Percentiles rank a stretch among this genome's conserved stretches.
phyloP scores from a whole-genome alignment of 2,888 invertebrate genomes.

The Anoplius nigerrimus region DNA sequence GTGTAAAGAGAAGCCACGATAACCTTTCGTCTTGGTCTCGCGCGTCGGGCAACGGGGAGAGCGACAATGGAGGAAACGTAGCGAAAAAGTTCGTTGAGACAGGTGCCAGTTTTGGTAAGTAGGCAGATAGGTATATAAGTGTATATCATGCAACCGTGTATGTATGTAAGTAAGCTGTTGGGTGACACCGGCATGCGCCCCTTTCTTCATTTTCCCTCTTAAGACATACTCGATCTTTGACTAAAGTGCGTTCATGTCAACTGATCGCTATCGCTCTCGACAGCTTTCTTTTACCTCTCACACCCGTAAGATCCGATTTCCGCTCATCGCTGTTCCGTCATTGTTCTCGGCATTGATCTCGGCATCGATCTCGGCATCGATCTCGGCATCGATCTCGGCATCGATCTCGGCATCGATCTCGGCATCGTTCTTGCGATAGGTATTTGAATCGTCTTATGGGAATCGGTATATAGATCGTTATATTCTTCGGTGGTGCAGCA shows the following conservation, averaged over 20 bases:
- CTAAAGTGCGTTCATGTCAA: conserved; percentile 24
- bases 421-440: too few species aligned
- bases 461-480: conserved; percentile 18
- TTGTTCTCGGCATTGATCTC: conserved; percentile 13
- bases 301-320: conserved; percentile 53
- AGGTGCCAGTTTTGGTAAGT: conserved; percentile 1
- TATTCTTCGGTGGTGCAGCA: neutral
- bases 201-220: neutral
- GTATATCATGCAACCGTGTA: neutral
- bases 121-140: too few species aligned
- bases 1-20: too few species aligned
- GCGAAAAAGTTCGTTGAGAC: conserved; percentile 48
- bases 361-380: too few species aligned
- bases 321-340: conserved; percentile 46
- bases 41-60: too few species aligned
- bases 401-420: too few species aligned
- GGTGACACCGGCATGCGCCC: conserved; percentile 1
- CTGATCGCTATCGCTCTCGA: conserved; percentile 47
- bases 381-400: too few species aligned
- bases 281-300: conserved; percentile 46
- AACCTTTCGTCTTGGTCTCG: too few species aligned
- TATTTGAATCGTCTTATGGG: too few species aligned
- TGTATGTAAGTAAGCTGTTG: neutral
- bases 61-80: too few species aligned
- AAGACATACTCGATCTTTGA: neutral